Base-by-base conservation (phyloP, 2,888 invertebrate genomes). In the Ethmia dodecea region DNA sequence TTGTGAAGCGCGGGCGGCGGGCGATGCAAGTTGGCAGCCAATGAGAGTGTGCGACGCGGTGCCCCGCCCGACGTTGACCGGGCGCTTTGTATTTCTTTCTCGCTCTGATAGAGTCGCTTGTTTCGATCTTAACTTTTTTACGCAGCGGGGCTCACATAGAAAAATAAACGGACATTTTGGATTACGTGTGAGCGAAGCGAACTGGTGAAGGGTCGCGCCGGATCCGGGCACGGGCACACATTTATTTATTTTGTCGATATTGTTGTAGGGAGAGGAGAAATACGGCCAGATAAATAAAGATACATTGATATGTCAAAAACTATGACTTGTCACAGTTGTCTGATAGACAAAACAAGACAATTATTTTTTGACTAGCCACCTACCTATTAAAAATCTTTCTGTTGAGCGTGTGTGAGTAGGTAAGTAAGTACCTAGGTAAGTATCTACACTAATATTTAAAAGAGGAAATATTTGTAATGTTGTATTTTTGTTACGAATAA, bases 81-180 rank as follows among this genome's bases (percentile, higher is more conserved):
- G 56, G 49, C 49, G 57, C 50, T 54, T 56, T 42, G 45, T 60
- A 53, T 63, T 54, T 54, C 62, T 44, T 47, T 78, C 81, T 71
- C 77, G 55, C 53, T 79, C 73, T 53, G 42, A 40, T 57, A 42
- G 54, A 55, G 60, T 56, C 47, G 54, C 53, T 54, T 68, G 76
- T 61, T n/a, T 74, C 71, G 75, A 75, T 71, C 67, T 52, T 51
- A 45, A 63, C 58, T 79, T 83, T 84, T 81, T 83, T 74, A 61
- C 67, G 52, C 51, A 58, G 60, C 55, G 54, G 54, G 60, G 53
- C 67, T 74, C 76, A 81, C 61, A 74, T 81, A 76, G 31, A 35
- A 35, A 79, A 84, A 81, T 78, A 78, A 84, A 80, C 83, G 79
- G 84, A 84, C 84, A 86, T 84, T 83, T 83, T 84, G 84, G 71